Percentiles rank a stretch among this genome's conserved stretches.
Evolutionary conservation across 2,113 vertebrate species (phyloP).

Genomic region (Solea solea): DNA sequence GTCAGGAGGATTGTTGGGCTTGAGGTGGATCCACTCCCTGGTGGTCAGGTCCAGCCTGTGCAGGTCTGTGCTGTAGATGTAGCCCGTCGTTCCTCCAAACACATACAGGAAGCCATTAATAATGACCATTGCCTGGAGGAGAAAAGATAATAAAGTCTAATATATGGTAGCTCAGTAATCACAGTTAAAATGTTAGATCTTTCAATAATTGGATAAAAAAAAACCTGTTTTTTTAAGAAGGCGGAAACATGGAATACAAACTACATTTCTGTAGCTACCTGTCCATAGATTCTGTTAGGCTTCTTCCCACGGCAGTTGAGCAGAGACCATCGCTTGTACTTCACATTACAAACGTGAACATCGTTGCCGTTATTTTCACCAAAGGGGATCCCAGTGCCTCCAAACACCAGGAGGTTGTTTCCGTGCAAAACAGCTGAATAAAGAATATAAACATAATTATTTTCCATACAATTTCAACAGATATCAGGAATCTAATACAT

Average conservation of each 20-base stretch:
- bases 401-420: slow-evolving; percentile 96
- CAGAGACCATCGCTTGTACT: slow-evolving; percentile 95
- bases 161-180: background rate
- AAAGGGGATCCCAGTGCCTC: slow-evolving; percentile 96
- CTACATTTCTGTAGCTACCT: slow-evolving; percentile 79
- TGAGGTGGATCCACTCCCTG: slow-evolving; percentile 94
- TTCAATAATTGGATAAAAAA: background rate
- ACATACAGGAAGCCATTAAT: slow-evolving; percentile 96
- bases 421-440: slow-evolving; percentile 92
- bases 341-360: slow-evolving; percentile 96
- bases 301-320: slow-evolving; percentile 97
- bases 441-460: background rate
- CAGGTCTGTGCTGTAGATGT: slow-evolving; percentile 97
- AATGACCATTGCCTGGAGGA: slow-evolving; percentile 93
- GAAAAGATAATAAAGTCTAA: slow-evolving; percentile 2
- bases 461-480: background rate
- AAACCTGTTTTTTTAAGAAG: too few species aligned
- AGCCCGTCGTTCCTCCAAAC: slow-evolving; percentile 97
- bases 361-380: slow-evolving; percentile 98
- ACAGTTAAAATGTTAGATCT: background rate
- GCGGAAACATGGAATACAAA: background rate
- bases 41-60: slow-evolving; percentile 96
- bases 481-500: background rate
- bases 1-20: slow-evolving; percentile 92
- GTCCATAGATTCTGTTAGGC: slow-evolving; percentile 95